These are phyloP conservation scores for Drosophila persimilis DNA, from an alignment of 1,140 invertebrate species.

Conservation along the genomic window DNA sequence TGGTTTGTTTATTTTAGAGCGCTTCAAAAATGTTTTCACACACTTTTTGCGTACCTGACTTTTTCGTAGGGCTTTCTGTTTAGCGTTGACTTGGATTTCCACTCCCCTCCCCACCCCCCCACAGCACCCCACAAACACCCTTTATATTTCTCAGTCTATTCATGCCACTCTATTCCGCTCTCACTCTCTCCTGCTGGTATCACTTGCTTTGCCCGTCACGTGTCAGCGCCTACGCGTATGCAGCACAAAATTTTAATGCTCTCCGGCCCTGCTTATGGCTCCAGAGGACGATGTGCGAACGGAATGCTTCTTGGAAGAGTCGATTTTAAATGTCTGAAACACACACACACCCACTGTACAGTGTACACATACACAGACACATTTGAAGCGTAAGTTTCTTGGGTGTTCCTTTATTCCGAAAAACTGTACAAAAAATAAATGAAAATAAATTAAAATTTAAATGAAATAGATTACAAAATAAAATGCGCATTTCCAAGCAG, in stretches of 20 bases:
- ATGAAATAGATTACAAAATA: constrained; percentile 66
- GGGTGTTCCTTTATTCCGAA: not conserved
- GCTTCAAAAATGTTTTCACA: constrained; percentile 18
- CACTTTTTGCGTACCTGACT: constrained; percentile 17
- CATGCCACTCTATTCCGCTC: not conserved
- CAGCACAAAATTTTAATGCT: constrained; percentile 54
- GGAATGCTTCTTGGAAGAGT: constrained; percentile 7
- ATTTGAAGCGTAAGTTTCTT: too few relatives aligned
- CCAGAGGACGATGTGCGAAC: constrained; percentile 6
- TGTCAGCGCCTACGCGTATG: constrained; percentile 54
- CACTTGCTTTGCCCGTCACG: constrained; percentile 52
- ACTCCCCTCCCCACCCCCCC: too few relatives aligned
- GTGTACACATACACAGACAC: not conserved
- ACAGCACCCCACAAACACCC: too few relatives aligned
- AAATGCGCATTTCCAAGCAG: constrained; percentile 39
- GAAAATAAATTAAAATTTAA: constrained; percentile 75
- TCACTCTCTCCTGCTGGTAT: not conserved
- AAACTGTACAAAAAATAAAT: constrained; percentile 4
- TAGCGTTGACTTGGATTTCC: not conserved
- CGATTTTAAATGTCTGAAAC: constrained; percentile 15
- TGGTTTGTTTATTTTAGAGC: not conserved
- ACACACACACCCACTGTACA: constrained; percentile 6
- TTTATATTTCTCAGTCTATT: not conserved
- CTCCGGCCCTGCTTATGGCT: not conserved
- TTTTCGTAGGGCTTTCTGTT: not conserved